A percentile compares a stretch with the other conserved stretches of the same genome.
phyloP scores from a whole-genome alignment of 2,888 invertebrate species.

The Zonitis immaculata region DNA sequence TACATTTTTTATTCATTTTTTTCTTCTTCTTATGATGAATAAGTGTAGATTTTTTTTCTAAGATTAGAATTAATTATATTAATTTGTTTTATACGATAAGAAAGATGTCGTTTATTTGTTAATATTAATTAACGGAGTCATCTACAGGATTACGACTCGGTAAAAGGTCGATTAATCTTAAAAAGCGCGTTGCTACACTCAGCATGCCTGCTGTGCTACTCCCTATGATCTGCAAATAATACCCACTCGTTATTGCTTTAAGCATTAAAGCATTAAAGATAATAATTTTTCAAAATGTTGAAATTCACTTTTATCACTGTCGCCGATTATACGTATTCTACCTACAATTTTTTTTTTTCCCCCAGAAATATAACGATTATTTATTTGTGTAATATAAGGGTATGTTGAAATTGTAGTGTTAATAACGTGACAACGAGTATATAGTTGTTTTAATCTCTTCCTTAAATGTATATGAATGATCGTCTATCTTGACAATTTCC shows the following conservation, averaged over 20 bases:
- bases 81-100: conserved; percentile 21
- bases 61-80: conserved; percentile 3
- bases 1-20: not conserved
- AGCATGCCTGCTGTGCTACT: conserved; percentile 28
- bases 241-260: conserved; percentile 33
- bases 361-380: not conserved
- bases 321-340: not conserved
- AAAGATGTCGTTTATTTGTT: conserved; percentile 29
- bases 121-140: conserved; percentile 34
- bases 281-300: conserved; percentile 13
- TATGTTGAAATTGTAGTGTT: conserved; percentile 4
- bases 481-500: conserved; percentile 26
- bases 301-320: not conserved
- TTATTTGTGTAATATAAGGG: not conserved
- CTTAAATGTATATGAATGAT: conserved; percentile 29
- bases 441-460: conserved; percentile 23
- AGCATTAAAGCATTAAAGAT: conserved; percentile 22
- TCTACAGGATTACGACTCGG: conserved; percentile 34
- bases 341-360: too few species aligned
- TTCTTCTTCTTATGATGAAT: too few species aligned
- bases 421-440: conserved; percentile 21
- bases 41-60: too few species aligned
- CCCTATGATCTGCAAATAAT: conserved; percentile 27
- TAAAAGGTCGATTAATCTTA: conserved; percentile 36
- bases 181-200: conserved; percentile 22